Base-by-base conservation (phyloP, 2,113 vertebrate genomes). In the Poeciliopsis occidentalis region DNA sequence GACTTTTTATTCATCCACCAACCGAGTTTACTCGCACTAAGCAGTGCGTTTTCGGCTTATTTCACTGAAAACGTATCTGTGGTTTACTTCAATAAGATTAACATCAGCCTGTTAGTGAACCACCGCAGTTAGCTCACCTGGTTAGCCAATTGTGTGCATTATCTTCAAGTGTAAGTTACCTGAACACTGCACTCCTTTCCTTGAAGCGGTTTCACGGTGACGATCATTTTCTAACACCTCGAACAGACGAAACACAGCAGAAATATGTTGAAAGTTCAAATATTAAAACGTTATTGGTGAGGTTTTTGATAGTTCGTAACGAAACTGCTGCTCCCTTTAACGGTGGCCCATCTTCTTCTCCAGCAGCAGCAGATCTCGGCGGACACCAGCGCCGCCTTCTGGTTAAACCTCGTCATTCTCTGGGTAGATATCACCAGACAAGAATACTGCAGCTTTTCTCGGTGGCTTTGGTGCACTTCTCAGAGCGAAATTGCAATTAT, bases 131-230 rank as follows among this genome's bases (percentile, higher is more conserved):
- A 57, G 51, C 51, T n/a, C 19, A 57, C 19, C 51, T 57, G 22
- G 51, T 57, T 24, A n/a, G 24, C 24, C 24, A 57, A n/a, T n/a
- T 57, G 51, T 57, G 51, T 70, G 19, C 26, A 30, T 51, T 30
- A 4, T 44, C 31, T 5, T 24, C 27, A 27, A 27, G 12, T 22
- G 51, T 32, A 30, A 64, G 83, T 80, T 60, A 95, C 95, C 92
- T 95, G 93, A 19, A 95, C 89, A n/a, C 82, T 94, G 81, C 95
- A 95, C 54, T 95, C 95, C 76, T 94, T 95, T 29, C 95, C 95
- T 84, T 95, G 94, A 68, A 95, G 93, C 8, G 94, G 94, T 79
- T 95, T 95, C 60, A 95, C 94, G 0, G 94, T 95, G 1, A 95
- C 79, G 60, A 95, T 94, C 95, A 95, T 95, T 82, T 91, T 95